Evolutionary conservation across 2,797 vertebrate genomes (phyloP).

Genomic region (Spondyliosoma cantharus): DNA sequence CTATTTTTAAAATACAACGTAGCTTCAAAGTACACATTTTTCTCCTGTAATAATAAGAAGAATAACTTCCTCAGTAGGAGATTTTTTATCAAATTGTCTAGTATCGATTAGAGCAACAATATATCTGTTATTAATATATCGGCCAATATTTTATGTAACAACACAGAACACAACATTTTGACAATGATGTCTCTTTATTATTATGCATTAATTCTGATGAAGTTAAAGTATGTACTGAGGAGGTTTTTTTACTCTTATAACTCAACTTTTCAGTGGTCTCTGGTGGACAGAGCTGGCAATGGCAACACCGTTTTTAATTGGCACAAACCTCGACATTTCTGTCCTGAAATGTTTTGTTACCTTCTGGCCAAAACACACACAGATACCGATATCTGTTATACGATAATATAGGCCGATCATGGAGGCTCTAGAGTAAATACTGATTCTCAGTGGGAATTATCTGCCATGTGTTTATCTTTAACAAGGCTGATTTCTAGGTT

Average conservation of each 20-base stretch:
- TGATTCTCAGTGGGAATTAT: background rate
- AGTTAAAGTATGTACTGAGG: background rate
- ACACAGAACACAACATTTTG: background rate
- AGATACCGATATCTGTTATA: background rate
- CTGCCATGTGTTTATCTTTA: background rate
- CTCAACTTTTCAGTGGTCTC: constrained; percentile 28
- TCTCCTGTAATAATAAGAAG: background rate
- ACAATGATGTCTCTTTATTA: background rate
- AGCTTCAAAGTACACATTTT: background rate
- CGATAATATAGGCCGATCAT: background rate
- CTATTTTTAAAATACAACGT: background rate
- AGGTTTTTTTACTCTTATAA: background rate
- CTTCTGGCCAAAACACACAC: background rate
- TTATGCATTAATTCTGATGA: background rate
- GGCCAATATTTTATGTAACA: background rate
- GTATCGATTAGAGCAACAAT: background rate
- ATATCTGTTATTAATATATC: background rate
- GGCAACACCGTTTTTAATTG: background rate
- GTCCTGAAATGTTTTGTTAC: background rate
- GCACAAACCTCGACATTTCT: background rate
- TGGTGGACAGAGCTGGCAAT: constrained; percentile 33
- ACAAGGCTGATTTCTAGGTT: no score
- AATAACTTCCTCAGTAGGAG: background rate
- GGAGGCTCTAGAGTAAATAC: background rate
- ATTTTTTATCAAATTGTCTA: background rate